phyloP scores from a whole-genome alignment of 2,888 invertebrate species.

The Pinctada fucata region DNA sequence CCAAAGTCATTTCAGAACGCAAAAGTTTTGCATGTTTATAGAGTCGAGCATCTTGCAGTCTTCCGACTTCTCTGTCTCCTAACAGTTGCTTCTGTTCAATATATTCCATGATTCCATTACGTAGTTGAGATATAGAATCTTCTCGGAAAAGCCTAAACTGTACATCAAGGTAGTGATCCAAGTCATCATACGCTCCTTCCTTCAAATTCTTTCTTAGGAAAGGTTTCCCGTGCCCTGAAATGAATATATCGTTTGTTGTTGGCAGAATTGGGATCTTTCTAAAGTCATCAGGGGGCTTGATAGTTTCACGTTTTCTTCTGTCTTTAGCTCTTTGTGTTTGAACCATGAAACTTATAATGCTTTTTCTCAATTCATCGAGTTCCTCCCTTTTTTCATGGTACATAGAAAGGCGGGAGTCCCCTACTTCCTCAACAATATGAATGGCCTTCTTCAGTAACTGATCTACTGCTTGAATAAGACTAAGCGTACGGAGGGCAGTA shows the following conservation, averaged over 20 bases:
- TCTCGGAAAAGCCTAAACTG: constrained; percentile 88
- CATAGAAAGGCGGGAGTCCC: background rate
- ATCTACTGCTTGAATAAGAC: too few species aligned
- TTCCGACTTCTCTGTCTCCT: background rate
- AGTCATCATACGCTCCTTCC: constrained; percentile 82
- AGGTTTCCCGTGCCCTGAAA: constrained; percentile 57
- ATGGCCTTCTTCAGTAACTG: too few species aligned
- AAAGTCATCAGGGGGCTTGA: constrained; percentile 77
- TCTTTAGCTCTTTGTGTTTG: background rate
- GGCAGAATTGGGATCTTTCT: constrained; percentile 74
- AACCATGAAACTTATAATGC: background rate
- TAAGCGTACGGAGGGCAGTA: too few species aligned
- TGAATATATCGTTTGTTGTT: constrained; percentile 68
- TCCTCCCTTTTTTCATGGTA: background rate
- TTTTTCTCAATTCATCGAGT: background rate
- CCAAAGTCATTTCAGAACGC: constrained; percentile 35
- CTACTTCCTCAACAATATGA: too few species aligned
- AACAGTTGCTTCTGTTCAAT: constrained; percentile 49
- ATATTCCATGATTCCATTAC: constrained; percentile 83
- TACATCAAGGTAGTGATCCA: constrained; percentile 85
- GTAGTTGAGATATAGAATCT: constrained; percentile 87
- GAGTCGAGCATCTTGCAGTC: constrained; percentile 44
- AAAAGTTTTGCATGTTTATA: constrained; percentile 41
- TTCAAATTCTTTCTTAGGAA: constrained; percentile 82
- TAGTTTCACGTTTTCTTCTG: constrained; percentile 1